Conservation (phyloP, 2,113 vertebrate species). For the Scomber japonicus region DNA sequence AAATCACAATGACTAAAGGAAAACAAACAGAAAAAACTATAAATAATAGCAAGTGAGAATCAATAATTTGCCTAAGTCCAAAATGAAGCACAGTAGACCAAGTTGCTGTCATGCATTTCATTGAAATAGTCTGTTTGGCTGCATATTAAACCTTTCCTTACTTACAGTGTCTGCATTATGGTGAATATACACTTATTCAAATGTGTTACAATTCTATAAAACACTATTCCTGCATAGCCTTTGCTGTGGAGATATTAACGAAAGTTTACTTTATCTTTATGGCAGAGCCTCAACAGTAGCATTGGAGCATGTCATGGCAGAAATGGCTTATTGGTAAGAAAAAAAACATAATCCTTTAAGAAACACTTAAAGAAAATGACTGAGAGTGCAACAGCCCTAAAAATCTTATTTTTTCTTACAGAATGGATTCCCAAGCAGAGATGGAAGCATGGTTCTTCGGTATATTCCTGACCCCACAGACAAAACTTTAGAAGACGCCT, state of each 20-base stretch:
- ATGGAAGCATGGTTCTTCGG: constrained; percentile 91
- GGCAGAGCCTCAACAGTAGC: constrained; percentile 84
- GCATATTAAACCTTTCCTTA: not conserved
- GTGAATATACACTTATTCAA: not conserved
- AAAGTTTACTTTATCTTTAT: constrained; percentile 32
- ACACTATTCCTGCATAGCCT: not conserved
- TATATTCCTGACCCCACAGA: constrained; percentile 97
- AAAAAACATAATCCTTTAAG: not conserved
- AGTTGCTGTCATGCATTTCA: not conserved
- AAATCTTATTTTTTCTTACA: constrained; percentile 55
- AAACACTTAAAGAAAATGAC: too few species aligned
- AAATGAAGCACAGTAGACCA: not conserved
- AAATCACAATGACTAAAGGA: constrained; percentile 1
- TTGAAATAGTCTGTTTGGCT: not conserved
- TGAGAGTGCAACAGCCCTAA: not conserved
- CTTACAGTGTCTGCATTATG: not conserved
- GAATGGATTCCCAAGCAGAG: constrained; percentile 88
- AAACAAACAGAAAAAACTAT: not conserved
- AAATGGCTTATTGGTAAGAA: constrained; percentile 76
- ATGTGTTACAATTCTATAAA: constrained; percentile 7
- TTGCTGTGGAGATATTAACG: constrained; percentile 9
- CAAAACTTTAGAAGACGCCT: constrained; percentile 86
- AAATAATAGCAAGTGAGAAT: not conserved
- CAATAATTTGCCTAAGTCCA: not conserved
- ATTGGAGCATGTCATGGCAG: constrained; percentile 77